Percentiles rank a stretch among this genome's conserved stretches.
These are phyloP conservation scores for Macrotrachela quadricornifera DNA, from an alignment of 1,140 invertebrate species.

Conservation along the genomic window DNA sequence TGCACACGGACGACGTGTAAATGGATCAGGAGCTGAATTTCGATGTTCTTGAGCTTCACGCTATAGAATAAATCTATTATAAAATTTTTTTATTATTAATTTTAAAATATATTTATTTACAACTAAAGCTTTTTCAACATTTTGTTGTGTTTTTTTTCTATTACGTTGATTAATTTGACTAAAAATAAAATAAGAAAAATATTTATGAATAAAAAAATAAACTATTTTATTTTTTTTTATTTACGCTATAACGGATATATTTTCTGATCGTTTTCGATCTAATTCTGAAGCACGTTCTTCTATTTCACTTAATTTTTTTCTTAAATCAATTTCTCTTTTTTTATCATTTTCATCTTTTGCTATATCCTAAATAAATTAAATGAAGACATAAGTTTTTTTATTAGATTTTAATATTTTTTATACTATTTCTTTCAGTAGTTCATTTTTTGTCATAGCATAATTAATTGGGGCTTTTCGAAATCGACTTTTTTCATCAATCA, in stretches of 20 bases:
- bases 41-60: slow-evolving; percentile 42
- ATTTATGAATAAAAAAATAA: no score
- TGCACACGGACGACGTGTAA: slow-evolving; percentile 70
- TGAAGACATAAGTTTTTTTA: no score
- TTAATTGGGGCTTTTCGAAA: slow-evolving; percentile 79
- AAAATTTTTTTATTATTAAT: no score
- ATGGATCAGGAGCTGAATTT: slow-evolving; percentile 59
- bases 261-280: slow-evolving; percentile 68
- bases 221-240: no score
- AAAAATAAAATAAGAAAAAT: no score
- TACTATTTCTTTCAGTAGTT: slow-evolving; percentile 70
- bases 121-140: no score
- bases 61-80: neutral
- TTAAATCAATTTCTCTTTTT: neutral
- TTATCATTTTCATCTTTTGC: no score
- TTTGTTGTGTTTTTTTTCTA: no score
- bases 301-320: slow-evolving; percentile 39
- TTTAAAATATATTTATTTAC: no score
- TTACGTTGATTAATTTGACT: no score
- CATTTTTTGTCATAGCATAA: slow-evolving; percentile 86
- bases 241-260: slow-evolving; percentile 60
- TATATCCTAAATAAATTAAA: no score
- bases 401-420: no score
- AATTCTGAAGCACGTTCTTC: slow-evolving; percentile 70
- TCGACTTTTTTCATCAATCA: slow-evolving; percentile 69